Evolutionary conservation across 64 coral and sea anemone genomes (phyloP).

Genomic region (Acropora tenuis): DNA sequence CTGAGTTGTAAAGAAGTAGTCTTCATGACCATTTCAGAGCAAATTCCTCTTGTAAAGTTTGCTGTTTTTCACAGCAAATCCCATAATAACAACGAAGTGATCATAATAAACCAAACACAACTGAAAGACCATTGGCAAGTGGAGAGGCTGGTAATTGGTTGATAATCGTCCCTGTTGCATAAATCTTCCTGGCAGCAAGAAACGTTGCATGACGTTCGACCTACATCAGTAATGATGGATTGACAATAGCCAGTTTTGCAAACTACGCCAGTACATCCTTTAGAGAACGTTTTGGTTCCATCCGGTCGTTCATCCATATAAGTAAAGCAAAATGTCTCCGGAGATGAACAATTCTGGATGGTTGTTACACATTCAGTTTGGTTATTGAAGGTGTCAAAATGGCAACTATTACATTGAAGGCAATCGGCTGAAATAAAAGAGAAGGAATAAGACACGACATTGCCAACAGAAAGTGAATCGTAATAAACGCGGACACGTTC

Average conservation of each 20-base stretch:
- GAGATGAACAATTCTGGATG: neutral
- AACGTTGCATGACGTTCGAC: conserved; percentile 21
- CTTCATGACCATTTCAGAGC: neutral
- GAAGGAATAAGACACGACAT: neutral
- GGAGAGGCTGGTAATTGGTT: neutral
- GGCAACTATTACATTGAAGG: conserved; percentile 1
- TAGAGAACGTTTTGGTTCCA: neutral
- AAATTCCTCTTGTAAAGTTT: neutral
- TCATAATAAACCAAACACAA: neutral
- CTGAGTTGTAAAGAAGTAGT: neutral
- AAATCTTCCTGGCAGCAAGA: conserved; percentile 38
- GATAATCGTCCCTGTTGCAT: conserved; percentile 7
- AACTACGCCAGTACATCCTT: neutral
- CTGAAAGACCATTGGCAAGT: neutral
- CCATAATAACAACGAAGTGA: neutral
- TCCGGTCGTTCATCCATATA: neutral
- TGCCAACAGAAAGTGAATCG: neutral
- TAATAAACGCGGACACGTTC: too few species aligned
- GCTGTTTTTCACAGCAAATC: neutral
- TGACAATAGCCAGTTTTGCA: conserved; percentile 7
- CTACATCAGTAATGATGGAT: neutral
- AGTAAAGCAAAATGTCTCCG: neutral
- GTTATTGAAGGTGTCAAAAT: neutral
- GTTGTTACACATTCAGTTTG: neutral
- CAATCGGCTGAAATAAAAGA: neutral